Base-by-base conservation (phyloP, 2,888 invertebrate genomes). In the Thumatha senex region DNA sequence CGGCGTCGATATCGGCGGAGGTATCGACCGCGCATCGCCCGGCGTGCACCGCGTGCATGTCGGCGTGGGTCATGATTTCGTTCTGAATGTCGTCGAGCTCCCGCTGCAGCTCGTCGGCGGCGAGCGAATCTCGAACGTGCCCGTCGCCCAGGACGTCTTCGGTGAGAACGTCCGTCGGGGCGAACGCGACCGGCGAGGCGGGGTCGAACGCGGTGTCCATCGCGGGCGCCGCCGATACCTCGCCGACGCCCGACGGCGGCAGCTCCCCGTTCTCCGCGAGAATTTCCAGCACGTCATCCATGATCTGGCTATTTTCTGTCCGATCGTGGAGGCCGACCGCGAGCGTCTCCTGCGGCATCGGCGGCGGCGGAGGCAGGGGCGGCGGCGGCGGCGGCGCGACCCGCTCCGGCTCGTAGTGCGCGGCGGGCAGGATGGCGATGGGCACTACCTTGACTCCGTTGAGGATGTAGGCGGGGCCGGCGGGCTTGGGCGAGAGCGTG, bases 271-370 rank as follows among this genome's bases (percentile, higher is more conserved):
- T 97, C 76, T 98, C 96, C 40, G 98, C 98, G 11, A 98, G 93
- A 64, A 98, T 98, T 78, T 98, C 98, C 48, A 98, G 89, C 0
- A 98, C 98, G 82, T 98, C 98, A 76, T 97, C 97, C 72, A 98
- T 96, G 48, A 95, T 95, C 79, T 97, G 96, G 72, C 96, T 96
- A 75, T 89, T 73, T 70, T 92, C 84, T 63, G 76, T 72, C 34
- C 66, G 73, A 48, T 86, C 82, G 48, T 74, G 84, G 1, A 80
- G 57, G 2, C 77, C 64, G 5, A 77, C 54, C 1, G 68, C 40
- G 0, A 68, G 60, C 0, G 71, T 50, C 0, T 69, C 58, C 36
- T 76, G 83, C 31, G 80, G 80, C 60, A 80, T 70, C 35, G 82
- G 79, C 15, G 82, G 77, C 0, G 79, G 82, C 4, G 82, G 82